Evolutionary conservation across 2,888 invertebrate genomes (phyloP).

Genomic region (Slavum lentiscoides): DNA sequence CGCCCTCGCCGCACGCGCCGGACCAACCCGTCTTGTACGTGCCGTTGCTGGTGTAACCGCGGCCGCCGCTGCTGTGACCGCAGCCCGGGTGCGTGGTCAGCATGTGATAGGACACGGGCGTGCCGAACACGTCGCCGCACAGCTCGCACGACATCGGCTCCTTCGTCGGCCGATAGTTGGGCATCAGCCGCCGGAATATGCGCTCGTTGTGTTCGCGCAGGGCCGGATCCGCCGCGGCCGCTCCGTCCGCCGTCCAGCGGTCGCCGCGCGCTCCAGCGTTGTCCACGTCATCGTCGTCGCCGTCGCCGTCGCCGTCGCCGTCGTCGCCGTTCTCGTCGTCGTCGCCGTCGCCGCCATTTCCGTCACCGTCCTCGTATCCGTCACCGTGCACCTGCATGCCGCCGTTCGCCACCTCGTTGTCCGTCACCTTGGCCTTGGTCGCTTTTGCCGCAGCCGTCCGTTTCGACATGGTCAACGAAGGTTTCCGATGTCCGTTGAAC

Average conservation of each 20-base stretch:
- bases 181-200: slow-evolving; percentile 12
- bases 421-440: not conserved
- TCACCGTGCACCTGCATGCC: too few species aligned
- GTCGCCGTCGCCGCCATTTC: not conserved
- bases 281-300: slow-evolving; percentile 9
- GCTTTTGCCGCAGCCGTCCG: not conserved
- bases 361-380: too few species aligned
- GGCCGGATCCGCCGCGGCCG: too few species aligned
- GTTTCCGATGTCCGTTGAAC: not conserved
- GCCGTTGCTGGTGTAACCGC: slow-evolving; percentile 91
- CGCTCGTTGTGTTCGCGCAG: slow-evolving; percentile 49
- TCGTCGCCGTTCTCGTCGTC: not conserved
- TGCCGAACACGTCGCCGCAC: slow-evolving; percentile 76
- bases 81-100: slow-evolving; percentile 88
- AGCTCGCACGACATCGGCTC: slow-evolving; percentile 74
- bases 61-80: slow-evolving; percentile 79
- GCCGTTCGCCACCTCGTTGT: not conserved
- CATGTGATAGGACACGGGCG: slow-evolving; percentile 91
- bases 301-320: slow-evolving; percentile 52
- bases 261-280: too few species aligned
- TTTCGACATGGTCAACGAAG: not conserved
- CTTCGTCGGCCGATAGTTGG: slow-evolving; percentile 55
- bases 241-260: too few species aligned
- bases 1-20: slow-evolving; percentile 85
- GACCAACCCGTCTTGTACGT: slow-evolving; percentile 86